These are phyloP conservation scores for Nowickia ferox DNA, from an alignment of 2,888 invertebrate genomes.

Conservation along the genomic window DNA sequence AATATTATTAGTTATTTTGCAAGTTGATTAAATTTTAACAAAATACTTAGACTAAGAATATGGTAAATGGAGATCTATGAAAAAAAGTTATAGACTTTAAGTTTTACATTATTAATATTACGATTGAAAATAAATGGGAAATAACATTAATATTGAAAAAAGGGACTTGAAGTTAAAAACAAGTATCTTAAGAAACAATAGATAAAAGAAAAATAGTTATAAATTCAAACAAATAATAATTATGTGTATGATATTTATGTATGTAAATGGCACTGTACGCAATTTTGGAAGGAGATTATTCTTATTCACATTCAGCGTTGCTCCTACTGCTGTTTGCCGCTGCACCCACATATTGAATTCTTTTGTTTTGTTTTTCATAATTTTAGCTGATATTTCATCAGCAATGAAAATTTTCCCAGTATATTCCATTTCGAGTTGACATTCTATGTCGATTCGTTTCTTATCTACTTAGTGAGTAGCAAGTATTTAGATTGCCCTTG, in stretches of 20 bases:
- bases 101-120: conserved; percentile 10
- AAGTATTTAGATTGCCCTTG: conserved; percentile 66
- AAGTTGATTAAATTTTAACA: conserved; percentile 54
- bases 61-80: conserved; percentile 41
- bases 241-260: background rate
- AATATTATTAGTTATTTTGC: conserved; percentile 67
- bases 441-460: background rate
- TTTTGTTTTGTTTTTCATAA: background rate
- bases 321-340: conserved; percentile 39
- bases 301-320: background rate
- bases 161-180: background rate
- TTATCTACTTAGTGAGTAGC: conserved; percentile 22
- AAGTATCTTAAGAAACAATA: background rate
- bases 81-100: conserved; percentile 45
- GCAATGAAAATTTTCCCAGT: background rate
- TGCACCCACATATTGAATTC: conserved; percentile 17
- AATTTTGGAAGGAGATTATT: background rate
- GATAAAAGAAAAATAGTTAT: background rate
- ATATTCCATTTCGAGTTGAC: background rate
- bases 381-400: background rate
- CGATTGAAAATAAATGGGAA: background rate
- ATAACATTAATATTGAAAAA: background rate
- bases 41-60: conserved; percentile 69
- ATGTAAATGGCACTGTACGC: conserved; percentile 7
- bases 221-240: background rate